phyloP scores from a whole-genome alignment of 2,797 vertebrate species.

The Odontamblyopus lacepedii region DNA sequence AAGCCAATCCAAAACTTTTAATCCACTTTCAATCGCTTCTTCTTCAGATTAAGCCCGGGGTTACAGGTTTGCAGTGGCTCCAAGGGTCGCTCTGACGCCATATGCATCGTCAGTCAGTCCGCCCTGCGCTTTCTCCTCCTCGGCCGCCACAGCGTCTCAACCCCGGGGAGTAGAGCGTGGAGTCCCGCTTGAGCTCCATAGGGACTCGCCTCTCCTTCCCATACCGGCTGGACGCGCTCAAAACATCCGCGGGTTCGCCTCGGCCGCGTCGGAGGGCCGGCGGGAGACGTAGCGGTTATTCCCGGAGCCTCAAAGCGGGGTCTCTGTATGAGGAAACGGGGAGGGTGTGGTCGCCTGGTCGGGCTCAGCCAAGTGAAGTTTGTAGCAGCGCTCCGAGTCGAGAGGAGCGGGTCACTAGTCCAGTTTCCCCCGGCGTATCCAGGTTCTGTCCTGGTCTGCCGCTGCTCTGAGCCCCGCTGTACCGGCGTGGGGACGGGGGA shows the following conservation, averaged over 20 bases:
- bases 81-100: conserved; percentile 58
- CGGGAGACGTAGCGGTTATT: conserved; percentile 54
- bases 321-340: conserved; percentile 81
- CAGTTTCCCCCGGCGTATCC: not conserved
- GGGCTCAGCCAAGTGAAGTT: conserved; percentile 38
- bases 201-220: conserved; percentile 42
- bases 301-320: conserved; percentile 55
- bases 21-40: conserved; percentile 73
- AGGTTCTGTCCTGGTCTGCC: not conserved
- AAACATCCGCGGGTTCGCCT: conserved; percentile 5
- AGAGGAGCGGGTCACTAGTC: conserved; percentile 12
- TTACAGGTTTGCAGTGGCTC: conserved; percentile 62
- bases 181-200: conserved; percentile 46
- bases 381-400: conserved; percentile 35
- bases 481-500: not conserved
- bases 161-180: conserved; percentile 42
- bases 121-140: conserved; percentile 55
- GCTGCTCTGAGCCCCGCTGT: not conserved
- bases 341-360: conserved; percentile 88
- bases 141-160: conserved; percentile 53
- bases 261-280: not conserved
- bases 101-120: conserved; percentile 68
- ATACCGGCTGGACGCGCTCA: conserved; percentile 25
- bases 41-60: conserved; percentile 66
- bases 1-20: conserved; percentile 25